phyloP scores from a whole-genome alignment of 2,113 vertebrate species.

The Noturus placidus region DNA sequence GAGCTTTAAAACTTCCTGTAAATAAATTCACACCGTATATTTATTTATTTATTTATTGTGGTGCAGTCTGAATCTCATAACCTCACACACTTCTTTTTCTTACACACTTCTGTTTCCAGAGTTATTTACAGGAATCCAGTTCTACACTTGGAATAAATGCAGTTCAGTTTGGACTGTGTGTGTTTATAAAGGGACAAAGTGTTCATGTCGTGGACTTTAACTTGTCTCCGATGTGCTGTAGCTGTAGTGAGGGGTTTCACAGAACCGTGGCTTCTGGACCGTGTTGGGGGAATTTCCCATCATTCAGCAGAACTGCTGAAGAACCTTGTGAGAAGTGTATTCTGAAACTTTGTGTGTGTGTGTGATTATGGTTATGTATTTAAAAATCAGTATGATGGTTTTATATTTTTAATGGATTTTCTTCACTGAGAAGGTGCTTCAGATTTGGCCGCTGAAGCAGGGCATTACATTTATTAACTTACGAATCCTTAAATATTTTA shows the following conservation, averaged over 20 bases:
- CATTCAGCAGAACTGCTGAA: not conserved
- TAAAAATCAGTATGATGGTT: not conserved
- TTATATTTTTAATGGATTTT: not conserved
- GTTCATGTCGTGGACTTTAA: not conserved
- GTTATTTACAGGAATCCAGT: not conserved
- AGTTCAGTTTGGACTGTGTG: not conserved
- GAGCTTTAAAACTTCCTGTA: not conserved
- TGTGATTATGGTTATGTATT: not conserved
- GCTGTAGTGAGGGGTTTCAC: not conserved
- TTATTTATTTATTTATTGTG: not conserved
- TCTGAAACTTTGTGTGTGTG: not conserved
- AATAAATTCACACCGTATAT: not conserved
- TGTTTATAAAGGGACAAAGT: not conserved
- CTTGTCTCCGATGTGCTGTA: not conserved
- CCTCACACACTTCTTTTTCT: not conserved
- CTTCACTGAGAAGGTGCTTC: not conserved
- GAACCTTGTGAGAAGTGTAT: not conserved
- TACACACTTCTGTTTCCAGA: not conserved
- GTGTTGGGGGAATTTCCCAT: slow-evolving; percentile 18
- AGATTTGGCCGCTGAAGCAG: not conserved
- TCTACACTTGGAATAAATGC: too few relatives aligned
- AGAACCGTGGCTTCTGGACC: not conserved
- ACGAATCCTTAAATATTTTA: too few relatives aligned
- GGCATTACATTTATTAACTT: not conserved
- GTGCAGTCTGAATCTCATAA: not conserved